Evolutionary conservation across 2,888 invertebrate genomes (phyloP), one percentile per base, ranked within the genome.

Genomic region (Choristoneura rosaceana): DNA sequence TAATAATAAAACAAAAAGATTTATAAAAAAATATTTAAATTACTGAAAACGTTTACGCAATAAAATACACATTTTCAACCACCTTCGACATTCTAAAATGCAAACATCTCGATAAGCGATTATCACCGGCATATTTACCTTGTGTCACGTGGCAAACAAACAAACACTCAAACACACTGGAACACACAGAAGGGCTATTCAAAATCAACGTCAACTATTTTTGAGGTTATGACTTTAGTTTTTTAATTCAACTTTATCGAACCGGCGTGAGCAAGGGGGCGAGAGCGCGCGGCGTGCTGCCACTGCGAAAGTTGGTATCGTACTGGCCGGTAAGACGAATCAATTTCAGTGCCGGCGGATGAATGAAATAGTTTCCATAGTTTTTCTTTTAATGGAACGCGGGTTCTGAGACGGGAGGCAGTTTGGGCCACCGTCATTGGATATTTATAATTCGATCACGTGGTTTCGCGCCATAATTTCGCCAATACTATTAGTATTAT

Each of bases 81-180:
- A 52, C 41, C 43, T 47, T 68, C 62, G 45, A 34, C 62, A 50
- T 34, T 25, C 34, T 50, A 50, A 58, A 55, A 64, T 10, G 70
- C 70, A 70, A 70, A 67, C 55, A 45, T 34, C 14, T 50, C 67
- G 71, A 75, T 62, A 68, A 69, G 47, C 59, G 50, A 64, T 74
- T 74, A 60, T 64, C 58, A 55, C 62, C 69, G 71, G 71, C 55
- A 74, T 75, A 74, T 74, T 77, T 77, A 77, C 77, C 77, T 77
- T 77, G 52, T 1, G 60, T 75, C 76, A 73, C 76, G 76, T 71
- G 75, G 69, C 63, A 8, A 47, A 41, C 58, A 41, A 71, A 63
- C 50, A 58, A 34, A 43, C 55, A 62, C 58, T 62, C 52, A 62
- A 71, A 71, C 41, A 34, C 71, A 71, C 71, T 71, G 67, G 52